Percentiles rank a stretch among this genome's conserved stretches.
Conservation (phyloP, 2,888 invertebrate genomes). For the Eupithecia abbreviata region DNA sequence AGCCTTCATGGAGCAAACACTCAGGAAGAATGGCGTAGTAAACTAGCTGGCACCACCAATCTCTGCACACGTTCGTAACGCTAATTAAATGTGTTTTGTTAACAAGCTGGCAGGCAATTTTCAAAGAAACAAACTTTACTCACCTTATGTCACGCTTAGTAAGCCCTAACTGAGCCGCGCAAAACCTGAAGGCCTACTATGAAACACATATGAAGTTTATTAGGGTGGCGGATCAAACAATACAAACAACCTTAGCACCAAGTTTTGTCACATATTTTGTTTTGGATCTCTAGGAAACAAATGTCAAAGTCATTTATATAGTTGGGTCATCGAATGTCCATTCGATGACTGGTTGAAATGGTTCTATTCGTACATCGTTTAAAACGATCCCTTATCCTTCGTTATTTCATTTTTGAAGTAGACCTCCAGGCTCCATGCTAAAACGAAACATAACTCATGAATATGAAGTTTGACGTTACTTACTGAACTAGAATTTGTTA, state of each 20-base stretch:
- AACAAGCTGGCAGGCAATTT: slow-evolving; percentile 14
- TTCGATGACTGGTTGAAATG: no score
- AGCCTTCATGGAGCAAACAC: slow-evolving; percentile 32
- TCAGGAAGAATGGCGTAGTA: slow-evolving; percentile 22
- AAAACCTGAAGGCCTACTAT: slow-evolving; percentile 8
- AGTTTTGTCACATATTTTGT: not conserved
- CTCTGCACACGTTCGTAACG: slow-evolving; percentile 12
- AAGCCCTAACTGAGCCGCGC: slow-evolving; percentile 15
- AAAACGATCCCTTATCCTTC: not conserved
- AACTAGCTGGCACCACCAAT: slow-evolving; percentile 27
- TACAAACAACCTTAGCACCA: not conserved
- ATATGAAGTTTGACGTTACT: slow-evolving; percentile 20
- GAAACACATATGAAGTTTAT: not conserved
- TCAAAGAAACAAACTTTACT: slow-evolving; percentile 11
- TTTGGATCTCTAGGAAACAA: not conserved
- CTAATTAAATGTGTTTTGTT: slow-evolving; percentile 15
- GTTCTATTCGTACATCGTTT: not conserved
- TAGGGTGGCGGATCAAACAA: not conserved
- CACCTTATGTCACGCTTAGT: slow-evolving; percentile 17
- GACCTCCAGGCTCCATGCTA: not conserved
- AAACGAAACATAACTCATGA: slow-evolving; percentile 20
- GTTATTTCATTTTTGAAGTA: not conserved
- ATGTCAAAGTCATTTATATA: not conserved
- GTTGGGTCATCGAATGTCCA: not conserved
- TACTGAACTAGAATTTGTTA: slow-evolving; percentile 24